A percentile compares a stretch with the other conserved stretches of the same genome.
Evolutionary conservation across 2,113 vertebrate species (phyloP).

Genomic region (Xenopus borealis): DNA sequence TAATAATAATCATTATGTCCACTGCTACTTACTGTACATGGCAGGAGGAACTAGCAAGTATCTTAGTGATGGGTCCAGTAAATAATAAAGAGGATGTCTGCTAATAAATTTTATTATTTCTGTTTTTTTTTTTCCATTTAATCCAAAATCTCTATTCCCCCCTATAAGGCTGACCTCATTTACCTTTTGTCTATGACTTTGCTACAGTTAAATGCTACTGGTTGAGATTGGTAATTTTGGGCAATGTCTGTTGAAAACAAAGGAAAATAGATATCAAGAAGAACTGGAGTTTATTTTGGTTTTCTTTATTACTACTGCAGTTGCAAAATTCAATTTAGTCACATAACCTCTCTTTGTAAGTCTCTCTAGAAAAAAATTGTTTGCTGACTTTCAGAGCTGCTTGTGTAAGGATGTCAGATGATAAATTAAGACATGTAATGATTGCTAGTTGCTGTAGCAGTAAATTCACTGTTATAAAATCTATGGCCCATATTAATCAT

Average conservation of each 20-base stretch:
- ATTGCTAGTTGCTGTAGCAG: slow-evolving; percentile 12
- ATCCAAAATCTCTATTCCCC: slow-evolving; percentile 3
- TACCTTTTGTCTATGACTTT: not conserved
- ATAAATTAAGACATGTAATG: slow-evolving; percentile 29
- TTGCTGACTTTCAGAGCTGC: not conserved
- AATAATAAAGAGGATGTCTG: too few species aligned
- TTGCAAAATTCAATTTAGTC: too few species aligned
- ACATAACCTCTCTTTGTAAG: not conserved
- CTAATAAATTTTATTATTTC: too few species aligned
- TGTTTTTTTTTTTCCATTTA: not conserved
- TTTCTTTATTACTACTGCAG: not conserved
- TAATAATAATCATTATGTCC: too few species aligned
- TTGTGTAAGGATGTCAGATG: not conserved
- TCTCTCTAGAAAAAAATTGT: not conserved
- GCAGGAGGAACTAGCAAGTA: too few species aligned
- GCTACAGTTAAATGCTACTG: slow-evolving; percentile 5
- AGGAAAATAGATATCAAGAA: not conserved
- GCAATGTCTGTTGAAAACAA: not conserved
- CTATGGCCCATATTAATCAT: slow-evolving; percentile 38
- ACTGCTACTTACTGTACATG: too few species aligned
- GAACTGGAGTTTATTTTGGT: not conserved
- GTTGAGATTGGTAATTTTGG: slow-evolving; percentile 12
- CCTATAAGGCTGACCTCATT: slow-evolving; percentile 2
- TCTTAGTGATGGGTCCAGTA: too few species aligned
- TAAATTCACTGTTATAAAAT: slow-evolving; percentile 38